phyloP scores from a whole-genome alignment of 1,140 invertebrate genomes.

The Aleiodes sp. region DNA sequence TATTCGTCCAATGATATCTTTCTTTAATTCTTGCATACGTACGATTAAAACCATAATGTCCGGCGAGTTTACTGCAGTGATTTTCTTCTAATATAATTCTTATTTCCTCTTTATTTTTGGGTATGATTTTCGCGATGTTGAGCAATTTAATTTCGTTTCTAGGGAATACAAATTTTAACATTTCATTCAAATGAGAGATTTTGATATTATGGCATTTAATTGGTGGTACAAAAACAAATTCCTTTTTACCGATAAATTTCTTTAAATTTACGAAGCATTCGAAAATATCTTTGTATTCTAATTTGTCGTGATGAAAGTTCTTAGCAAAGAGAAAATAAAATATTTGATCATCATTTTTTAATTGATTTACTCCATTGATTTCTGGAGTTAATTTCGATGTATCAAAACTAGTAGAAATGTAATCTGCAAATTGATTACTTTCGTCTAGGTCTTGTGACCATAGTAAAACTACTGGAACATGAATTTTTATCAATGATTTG shows the following conservation, averaged over 20 bases:
- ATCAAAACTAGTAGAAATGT: conserved; percentile 34
- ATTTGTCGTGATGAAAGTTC: conserved; percentile 44
- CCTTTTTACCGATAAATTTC: conserved; percentile 6
- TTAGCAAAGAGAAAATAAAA: conserved; percentile 40
- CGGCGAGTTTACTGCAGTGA: conserved; percentile 44
- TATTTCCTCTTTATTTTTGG: conserved; percentile 33
- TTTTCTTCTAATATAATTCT: conserved; percentile 42
- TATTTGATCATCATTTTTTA: conserved; percentile 36
- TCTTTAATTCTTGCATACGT: conserved; percentile 48
- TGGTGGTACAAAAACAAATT: conserved; percentile 18
- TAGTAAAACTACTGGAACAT: conserved; percentile 43
- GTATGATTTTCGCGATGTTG: conserved; percentile 8
- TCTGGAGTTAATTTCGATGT: neutral
- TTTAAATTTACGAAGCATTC: conserved; percentile 35
- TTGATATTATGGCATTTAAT: conserved; percentile 21
- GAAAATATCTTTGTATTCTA: conserved; percentile 45
- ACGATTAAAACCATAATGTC: conserved; percentile 48
- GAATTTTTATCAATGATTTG: conserved; percentile 42
- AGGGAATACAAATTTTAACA: conserved; percentile 26
- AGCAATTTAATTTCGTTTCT: conserved; percentile 23
- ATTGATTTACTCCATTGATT: conserved; percentile 29
- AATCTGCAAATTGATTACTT: conserved; percentile 40
- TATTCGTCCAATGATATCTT: conserved; percentile 47
- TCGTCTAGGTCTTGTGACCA: conserved; percentile 46
- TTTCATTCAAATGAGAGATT: conserved; percentile 24